Evolutionary conservation across 1,140 invertebrate species (phyloP), one percentile per base, ranked within the genome.

Genomic region (Brachionus koreanus): DNA sequence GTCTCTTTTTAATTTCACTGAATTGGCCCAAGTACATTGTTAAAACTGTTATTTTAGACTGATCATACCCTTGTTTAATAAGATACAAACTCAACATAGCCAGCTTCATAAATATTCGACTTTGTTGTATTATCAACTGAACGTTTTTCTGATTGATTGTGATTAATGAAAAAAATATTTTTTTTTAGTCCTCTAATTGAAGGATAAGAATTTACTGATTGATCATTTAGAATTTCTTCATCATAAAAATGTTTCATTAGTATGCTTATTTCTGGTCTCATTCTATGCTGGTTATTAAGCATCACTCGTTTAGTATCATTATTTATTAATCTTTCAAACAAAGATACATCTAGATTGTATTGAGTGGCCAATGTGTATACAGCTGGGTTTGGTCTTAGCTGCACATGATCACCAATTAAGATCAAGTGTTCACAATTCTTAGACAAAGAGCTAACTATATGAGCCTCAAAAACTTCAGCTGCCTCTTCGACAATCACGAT

Each of bases 261-360:
- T 12, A 37, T 29, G 12, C 87, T 84, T 23, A 89, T 87, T 43
- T 86, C 85, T n/a, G 86, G 83, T 33, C 87, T 77, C 87, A 88
- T 88, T 16, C 87, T 75, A 84, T 89, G 88, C 69, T 88, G 25
- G 74, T 33, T 46, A 37, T 82, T 83, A 9, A 81, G 42, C 43
- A 39, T 37, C 6, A 88, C 85, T 83, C 88, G 90, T 52, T 90
- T 88, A 5, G 92, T 87, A 0, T 89, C 87, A 85, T 91, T 91
- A 12, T 86, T 88, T 16, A 93, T 89, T 88, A 93, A 90, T 42
- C 93, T 90, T 86, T 93, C 92, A 86, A 93, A 93, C 35, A 94
- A 87, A 1, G 93, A 93, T 42, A 93, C 89, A 69, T 93, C 91
- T 19, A 93, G 86, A 61, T 91, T 88, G 84, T 89, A 91, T 67